Evolutionary conservation across 2,888 invertebrate species (phyloP), one percentile per base, ranked within the genome.

Genomic region (Bellardia bayeri): DNA sequence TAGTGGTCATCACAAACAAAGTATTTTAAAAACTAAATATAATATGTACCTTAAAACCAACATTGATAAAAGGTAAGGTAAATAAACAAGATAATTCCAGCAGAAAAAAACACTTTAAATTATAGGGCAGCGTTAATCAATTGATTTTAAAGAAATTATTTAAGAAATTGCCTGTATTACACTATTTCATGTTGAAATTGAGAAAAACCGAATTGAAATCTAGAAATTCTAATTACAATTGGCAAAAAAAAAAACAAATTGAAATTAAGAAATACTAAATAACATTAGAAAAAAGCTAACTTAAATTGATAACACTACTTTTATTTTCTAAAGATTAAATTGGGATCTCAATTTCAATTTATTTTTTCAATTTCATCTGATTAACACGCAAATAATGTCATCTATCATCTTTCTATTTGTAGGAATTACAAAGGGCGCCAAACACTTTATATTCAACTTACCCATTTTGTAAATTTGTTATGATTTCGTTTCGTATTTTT

Each of bases 391-490:
- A 37, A 37, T 33, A 33, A 3, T 33, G 33, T 33, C 33, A 37
- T 37, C 37, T 2, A 37, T 37, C 37, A 37, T 37, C 37, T 37
- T 37, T 37, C 3, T 37, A 37, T 37, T 37, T 37, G 5, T 37
- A 6, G 6, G 14, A 51, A n/a, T n/a, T 14, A 4, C 51, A 54
- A 71, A 71, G 6, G 37, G 66, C 74, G 74, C 74, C 42, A 82
- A 82, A 11, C 3, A 66, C 8, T 51, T 51, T 51, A 33, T 58
- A 9, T 37, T 37, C 14, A 40, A 58, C 82, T 82, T 58, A 82
- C 82, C 74, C 82, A 82, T 82, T 66, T 56, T 45, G 11, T 45
- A 11, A 11, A 13, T 37, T 37, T 37, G 37, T 37, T 37, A 37
- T 6, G 3, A 37, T 37, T 37, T 45, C 11, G 23, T 51, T 40